Base-by-base conservation (phyloP, 2,113 vertebrate genomes). In the Thermophis baileyi region DNA sequence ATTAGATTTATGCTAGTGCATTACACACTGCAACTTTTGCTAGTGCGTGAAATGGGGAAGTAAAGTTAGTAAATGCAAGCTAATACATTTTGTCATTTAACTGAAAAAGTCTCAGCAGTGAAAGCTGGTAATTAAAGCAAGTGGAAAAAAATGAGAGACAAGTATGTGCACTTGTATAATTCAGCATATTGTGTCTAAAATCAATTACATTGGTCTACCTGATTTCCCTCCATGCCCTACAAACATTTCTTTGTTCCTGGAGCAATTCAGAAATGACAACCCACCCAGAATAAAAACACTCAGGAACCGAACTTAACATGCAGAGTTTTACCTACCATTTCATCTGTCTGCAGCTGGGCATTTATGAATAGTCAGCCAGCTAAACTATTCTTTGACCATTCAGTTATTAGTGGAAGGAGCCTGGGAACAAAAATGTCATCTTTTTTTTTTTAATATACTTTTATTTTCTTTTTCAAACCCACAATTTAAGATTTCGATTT, bases 401-500 rank as follows among this genome's bases (percentile, higher is more conserved):
- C 95, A 96, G 51, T 74, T 87, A 93, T 90, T 94, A 93, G 94
- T 95, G 90, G 94, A 91, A 96, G 95, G 94, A 94, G 94, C 81
- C 55, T 91, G 96, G 95, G 95, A 96, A 96, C 97, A 97, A 97
- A 81, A 97, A 96, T 94, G 90, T 94, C 95, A 92, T 96, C 96
- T 95, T 95, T 94, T n/a, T n/a, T n/a, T 95, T 93, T 91, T 60
- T 35, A 18, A 35, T 60, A 94, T 95, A 94, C 92, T 95, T 97
- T 93, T 95, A 96, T 97, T 97, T 97, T 97, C 95, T 95, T 92
- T 96, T 97, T 92, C 95, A 95, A 94, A 88, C 94, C 91, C 95
- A 93, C 87, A 96, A 94, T 97, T 98, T 95, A 96, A 95, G 94
- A 94, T 97, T 97, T 97, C 96, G 95, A 97, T 96, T 97, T 96